These are phyloP conservation scores for Xenopus petersii DNA, from an alignment of 2,797 vertebrate species.

Conservation along the genomic window DNA sequence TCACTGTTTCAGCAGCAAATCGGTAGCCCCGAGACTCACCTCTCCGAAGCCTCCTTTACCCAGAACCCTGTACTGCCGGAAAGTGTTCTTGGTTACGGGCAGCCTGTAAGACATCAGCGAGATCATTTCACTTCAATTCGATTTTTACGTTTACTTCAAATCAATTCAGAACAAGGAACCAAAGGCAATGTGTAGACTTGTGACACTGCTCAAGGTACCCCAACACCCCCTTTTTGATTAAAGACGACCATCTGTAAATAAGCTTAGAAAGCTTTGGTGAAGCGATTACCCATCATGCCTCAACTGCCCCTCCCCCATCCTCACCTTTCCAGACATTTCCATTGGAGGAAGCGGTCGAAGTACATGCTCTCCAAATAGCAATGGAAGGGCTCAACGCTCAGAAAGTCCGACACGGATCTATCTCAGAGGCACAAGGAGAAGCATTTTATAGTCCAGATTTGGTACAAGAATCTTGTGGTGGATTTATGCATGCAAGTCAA, in stretches of 20 bases:
- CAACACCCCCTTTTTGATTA: too few species aligned
- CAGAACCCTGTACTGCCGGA: slow-evolving; percentile 92
- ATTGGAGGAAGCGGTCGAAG: slow-evolving; percentile 93
- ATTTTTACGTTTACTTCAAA: too few species aligned
- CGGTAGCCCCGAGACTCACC: slow-evolving; percentile 66
- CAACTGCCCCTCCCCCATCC: slow-evolving; percentile 23
- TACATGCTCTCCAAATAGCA: slow-evolving; percentile 93
- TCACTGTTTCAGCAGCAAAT: too few species aligned
- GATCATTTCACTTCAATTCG: too few species aligned
- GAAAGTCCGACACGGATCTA: slow-evolving; percentile 88
- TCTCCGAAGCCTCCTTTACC: slow-evolving; percentile 95
- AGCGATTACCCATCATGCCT: too few species aligned
- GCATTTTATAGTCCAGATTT: slow-evolving; percentile 55
- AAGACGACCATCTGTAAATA: too few species aligned
- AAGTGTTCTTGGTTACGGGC: slow-evolving; percentile 94
- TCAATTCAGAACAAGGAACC: too few species aligned
- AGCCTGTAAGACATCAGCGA: slow-evolving; percentile 70
- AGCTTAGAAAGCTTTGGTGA: too few species aligned
- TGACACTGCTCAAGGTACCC: too few species aligned
- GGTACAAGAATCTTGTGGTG: neutral
- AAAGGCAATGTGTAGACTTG: too few species aligned
- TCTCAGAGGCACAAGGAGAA: slow-evolving; percentile 63
- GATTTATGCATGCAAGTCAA: too few species aligned
- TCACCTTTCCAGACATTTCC: slow-evolving; percentile 94
- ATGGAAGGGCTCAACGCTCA: slow-evolving; percentile 83